Evolutionary conservation across 2,797 vertebrate species (phyloP), one percentile per base, ranked within the genome.

Genomic region (Pseudotriccus pelzelni): DNA sequence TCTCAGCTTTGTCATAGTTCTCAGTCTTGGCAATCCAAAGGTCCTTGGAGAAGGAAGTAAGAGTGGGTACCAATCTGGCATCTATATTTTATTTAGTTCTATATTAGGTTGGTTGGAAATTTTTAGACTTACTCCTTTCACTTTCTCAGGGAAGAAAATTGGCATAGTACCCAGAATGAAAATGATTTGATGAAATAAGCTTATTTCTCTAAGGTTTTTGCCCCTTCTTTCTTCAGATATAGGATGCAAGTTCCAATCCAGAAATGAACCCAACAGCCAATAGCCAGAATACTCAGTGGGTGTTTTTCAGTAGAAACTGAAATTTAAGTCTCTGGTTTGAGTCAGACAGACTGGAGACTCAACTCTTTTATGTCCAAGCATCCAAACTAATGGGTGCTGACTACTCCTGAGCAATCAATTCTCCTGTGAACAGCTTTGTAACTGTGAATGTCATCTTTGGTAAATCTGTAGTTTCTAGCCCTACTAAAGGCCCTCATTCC

Each of bases 341-440:
- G 21, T 67, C 37, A 75, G 28, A 64, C 59, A 81, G 44, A 64
- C 67, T 6, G 19, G 63, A 83, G 19, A 60, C 49, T 63, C 1
- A 0, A 64, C 30, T 59, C 19, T 60, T 8, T 58, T 22, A 62
- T 0, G 1, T 30, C 24, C 24, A 55, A 76, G 24, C 12, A 12
- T 25, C 41, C 39, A 86, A 88, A 81, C 9, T 1, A 2, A 30
- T 0, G 6, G 24, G 24, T 55, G 15, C 21, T 75, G 30, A 43
- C 23, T 76, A 25, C 8, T 79, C 67, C 36, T 6, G 1, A 88
- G 52, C 10, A 81, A 37, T 32, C 72, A 39, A 41, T 53, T 68
- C 22, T 84, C 12, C 37, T 0, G 1, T 27, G 20, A 56, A 68
- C 37, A 87, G 46, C 43, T 87, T 46, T 64, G 14, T 39, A 46